phyloP scores from a whole-genome alignment of 53 echinoderm and acorn worm species.

The Henricia sp. region DNA sequence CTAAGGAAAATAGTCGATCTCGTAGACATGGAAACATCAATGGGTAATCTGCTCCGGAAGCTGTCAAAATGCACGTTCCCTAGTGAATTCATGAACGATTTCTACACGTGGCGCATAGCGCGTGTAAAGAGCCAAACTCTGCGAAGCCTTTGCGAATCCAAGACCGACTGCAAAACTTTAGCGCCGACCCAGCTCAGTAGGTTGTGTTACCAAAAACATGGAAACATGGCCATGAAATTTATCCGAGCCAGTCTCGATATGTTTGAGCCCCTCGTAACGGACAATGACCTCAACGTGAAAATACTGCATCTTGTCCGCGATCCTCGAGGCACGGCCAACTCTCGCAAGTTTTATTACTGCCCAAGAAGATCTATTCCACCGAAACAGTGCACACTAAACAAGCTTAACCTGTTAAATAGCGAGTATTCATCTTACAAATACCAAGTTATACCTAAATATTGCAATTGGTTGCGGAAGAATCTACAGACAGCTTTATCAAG shows the following conservation, averaged over 20 bases:
- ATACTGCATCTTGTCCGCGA: slow-evolving; percentile 90
- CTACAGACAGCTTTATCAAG: slow-evolving; percentile 57
- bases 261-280: slow-evolving; percentile 70
- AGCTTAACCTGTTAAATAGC: slow-evolving; percentile 28
- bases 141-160: slow-evolving; percentile 41
- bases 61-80: slow-evolving; percentile 70
- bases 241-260: slow-evolving; percentile 79
- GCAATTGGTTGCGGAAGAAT: slow-evolving; percentile 87
- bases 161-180: slow-evolving; percentile 42
- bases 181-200: slow-evolving; percentile 31
- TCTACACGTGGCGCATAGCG: slow-evolving; percentile 68
- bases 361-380: neutral
- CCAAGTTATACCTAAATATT: slow-evolving; percentile 70
- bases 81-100: slow-evolving; percentile 33
- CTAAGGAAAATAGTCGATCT: slow-evolving; percentile 23
- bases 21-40: slow-evolving; percentile 24
- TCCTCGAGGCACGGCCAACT: slow-evolving; percentile 90
- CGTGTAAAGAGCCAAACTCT: slow-evolving; percentile 60
- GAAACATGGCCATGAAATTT: slow-evolving; percentile 70
- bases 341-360: slow-evolving; percentile 76
- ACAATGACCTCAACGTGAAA: slow-evolving; percentile 74
- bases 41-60: slow-evolving; percentile 55
- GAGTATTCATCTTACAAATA: slow-evolving; percentile 13
- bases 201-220: slow-evolving; percentile 3
- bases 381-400: slow-evolving; percentile 22